Percentiles rank a stretch among this genome's conserved stretches.
Conservation (phyloP, 2,113 vertebrate species). For the Deroptyus accipitrinus region DNA sequence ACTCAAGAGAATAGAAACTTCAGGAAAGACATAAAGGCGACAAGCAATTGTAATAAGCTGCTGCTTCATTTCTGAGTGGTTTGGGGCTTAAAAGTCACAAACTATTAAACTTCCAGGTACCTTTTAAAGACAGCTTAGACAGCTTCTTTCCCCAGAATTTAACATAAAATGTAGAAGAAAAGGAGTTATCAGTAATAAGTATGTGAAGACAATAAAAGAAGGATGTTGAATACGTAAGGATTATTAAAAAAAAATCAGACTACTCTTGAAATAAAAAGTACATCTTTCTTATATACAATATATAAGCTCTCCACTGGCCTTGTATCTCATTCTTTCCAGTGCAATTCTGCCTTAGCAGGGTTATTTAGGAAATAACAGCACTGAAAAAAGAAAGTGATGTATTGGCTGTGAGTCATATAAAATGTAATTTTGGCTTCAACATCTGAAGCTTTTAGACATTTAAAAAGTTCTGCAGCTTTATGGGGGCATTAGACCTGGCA, state of each 20-base stretch:
- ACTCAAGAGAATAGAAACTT: conserved; percentile 36
- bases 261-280: not conserved
- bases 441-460: conserved; percentile 28
- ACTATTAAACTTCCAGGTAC: not conserved
- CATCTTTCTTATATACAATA: not conserved
- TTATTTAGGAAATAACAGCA: not conserved
- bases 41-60: conserved; percentile 25
- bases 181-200: not conserved
- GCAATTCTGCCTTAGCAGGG: not conserved
- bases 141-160: not conserved
- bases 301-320: not conserved
- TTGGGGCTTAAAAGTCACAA: conserved; percentile 11
- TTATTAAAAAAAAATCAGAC: not conserved
- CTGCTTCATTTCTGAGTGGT: conserved; percentile 31
- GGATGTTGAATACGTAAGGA: not conserved
- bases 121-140: not conserved
- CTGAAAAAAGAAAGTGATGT: not conserved
- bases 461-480: not conserved
- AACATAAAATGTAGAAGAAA: not conserved
- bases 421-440: conserved; percentile 10
- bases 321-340: not conserved
- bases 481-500: not conserved
- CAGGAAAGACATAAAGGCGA: conserved; percentile 3
- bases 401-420: not conserved
- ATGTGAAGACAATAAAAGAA: not conserved